A percentile compares a stretch with the other conserved stretches of the same genome.
These are phyloP conservation scores for Formica selysi DNA, from an alignment of 1,140 invertebrate genomes.

Conservation along the genomic window DNA sequence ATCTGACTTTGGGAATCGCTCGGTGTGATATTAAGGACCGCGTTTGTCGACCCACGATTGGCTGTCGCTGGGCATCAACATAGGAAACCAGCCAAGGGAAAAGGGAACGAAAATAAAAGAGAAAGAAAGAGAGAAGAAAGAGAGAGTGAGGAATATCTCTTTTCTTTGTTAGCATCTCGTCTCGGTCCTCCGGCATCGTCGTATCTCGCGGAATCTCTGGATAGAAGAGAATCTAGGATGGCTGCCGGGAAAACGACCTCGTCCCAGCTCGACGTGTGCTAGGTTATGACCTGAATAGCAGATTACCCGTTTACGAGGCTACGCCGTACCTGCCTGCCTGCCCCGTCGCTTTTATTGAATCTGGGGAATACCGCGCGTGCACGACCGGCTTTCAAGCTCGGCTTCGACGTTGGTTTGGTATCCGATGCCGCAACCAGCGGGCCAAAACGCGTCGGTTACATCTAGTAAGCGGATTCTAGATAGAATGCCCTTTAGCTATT, in stretches of 20 bases:
- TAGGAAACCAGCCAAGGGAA: too few relatives aligned
- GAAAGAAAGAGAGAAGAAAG: not conserved
- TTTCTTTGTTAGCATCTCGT: slow-evolving; percentile 4
- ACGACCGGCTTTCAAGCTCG: slow-evolving; percentile 48
- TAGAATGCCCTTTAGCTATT: slow-evolving; percentile 31
- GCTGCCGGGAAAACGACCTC: slow-evolving; percentile 77
- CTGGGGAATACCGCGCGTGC: slow-evolving; percentile 61
- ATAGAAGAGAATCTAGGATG: slow-evolving; percentile 76
- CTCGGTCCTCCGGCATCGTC: slow-evolving; percentile 40
- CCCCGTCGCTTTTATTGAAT: slow-evolving; percentile 74
- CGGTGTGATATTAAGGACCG: slow-evolving; percentile 31
- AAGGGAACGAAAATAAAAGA: too few relatives aligned
- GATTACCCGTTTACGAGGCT: slow-evolving; percentile 80
- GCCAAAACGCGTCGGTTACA: slow-evolving; percentile 14
- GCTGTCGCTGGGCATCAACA: slow-evolving; percentile 19
- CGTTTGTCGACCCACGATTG: slow-evolving; percentile 11
- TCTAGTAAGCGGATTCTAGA: slow-evolving; percentile 11
- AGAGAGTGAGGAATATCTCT: not conserved
- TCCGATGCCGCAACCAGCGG: slow-evolving; percentile 15
- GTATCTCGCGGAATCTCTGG: slow-evolving; percentile 71
- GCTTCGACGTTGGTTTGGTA: slow-evolving; percentile 27
- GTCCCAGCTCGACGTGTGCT: slow-evolving; percentile 69
- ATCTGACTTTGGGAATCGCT: slow-evolving; percentile 41
- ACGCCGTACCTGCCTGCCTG: slow-evolving; percentile 48
- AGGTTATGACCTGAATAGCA: slow-evolving; percentile 82